A percentile compares a stretch with the other conserved stretches of the same genome.
phyloP scores from a whole-genome alignment of 2,113 vertebrate genomes.

The Cynoglossus semilaevis region DNA sequence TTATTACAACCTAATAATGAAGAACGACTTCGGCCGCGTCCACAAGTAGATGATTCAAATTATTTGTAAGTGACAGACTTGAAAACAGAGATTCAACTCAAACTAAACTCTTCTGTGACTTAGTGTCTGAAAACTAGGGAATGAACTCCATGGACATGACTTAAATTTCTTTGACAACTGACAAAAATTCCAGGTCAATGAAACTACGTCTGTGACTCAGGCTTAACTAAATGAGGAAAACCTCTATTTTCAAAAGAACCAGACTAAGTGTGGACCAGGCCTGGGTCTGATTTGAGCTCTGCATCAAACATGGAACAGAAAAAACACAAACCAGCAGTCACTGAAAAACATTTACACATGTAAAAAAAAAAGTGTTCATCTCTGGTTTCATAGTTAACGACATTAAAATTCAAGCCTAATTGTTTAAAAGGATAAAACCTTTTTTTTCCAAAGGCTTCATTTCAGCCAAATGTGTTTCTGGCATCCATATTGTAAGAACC shows the following conservation, averaged over 20 bases:
- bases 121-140: too few species aligned
- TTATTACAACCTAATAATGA: slow-evolving; percentile 53
- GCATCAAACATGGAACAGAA: slow-evolving; percentile 15
- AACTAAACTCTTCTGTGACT: too few species aligned
- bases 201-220: too few species aligned
- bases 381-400: slow-evolving; percentile 16
- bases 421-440: slow-evolving; percentile 1
- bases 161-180: too few species aligned
- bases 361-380: slow-evolving; percentile 45
- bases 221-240: too few species aligned
- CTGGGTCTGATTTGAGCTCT: slow-evolving; percentile 26
- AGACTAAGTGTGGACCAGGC: too few species aligned
- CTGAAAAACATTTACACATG: slow-evolving; percentile 30
- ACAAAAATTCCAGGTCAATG: too few species aligned
- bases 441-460: slow-evolving; percentile 12
- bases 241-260: too few species aligned
- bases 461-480: slow-evolving; percentile 22
- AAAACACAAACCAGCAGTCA: slow-evolving; percentile 29
- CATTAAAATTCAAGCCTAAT: slow-evolving; percentile 28
- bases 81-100: too few species aligned
- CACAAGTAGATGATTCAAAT: too few species aligned
- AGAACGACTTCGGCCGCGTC: slow-evolving; percentile 25
- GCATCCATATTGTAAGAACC: slow-evolving; percentile 23
- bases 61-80: too few species aligned
- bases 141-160: too few species aligned